These are phyloP conservation scores for Dasypogon diadema DNA, from an alignment of 2,888 invertebrate species.

Conservation along the genomic window DNA sequence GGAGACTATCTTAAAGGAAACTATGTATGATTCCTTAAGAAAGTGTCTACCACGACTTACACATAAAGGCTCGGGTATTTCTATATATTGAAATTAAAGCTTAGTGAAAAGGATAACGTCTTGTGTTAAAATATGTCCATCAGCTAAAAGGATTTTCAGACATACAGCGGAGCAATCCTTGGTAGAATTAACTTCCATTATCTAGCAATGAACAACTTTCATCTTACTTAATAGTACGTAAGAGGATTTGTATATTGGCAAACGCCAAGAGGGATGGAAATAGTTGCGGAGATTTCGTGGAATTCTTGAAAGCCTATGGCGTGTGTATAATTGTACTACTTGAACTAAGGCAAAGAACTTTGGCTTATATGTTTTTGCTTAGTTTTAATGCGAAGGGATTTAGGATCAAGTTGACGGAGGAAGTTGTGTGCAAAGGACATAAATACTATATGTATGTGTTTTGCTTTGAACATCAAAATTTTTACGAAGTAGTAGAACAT, in stretches of 20 bases:
- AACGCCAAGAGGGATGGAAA: constrained; percentile 41
- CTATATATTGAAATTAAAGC: constrained; percentile 49
- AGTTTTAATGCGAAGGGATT: constrained; percentile 18
- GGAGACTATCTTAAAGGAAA: constrained; percentile 4
- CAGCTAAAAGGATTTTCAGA: constrained; percentile 51
- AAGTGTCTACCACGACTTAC: constrained; percentile 26
- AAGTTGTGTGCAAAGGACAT: no score
- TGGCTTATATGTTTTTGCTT: constrained; percentile 33
- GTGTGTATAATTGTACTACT: constrained; percentile 42
- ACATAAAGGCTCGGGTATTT: constrained; percentile 4
- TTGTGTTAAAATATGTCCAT: constrained; percentile 52
- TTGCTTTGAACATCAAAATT: no score
- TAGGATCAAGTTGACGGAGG: neutral
- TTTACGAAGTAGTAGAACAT: no score
- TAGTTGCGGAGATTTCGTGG: constrained; percentile 47
- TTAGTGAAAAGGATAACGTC: constrained; percentile 48
- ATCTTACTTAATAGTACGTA: constrained; percentile 52
- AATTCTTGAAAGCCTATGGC: constrained; percentile 36
- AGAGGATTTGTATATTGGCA: constrained; percentile 52
- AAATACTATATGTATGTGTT: no score
- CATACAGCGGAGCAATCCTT: constrained; percentile 43
- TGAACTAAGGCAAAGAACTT: constrained; percentile 12
- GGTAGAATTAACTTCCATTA: constrained; percentile 50
- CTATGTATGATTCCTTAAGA: neutral
- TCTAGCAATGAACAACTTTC: constrained; percentile 53